These are phyloP conservation scores for Myotis daubentonii DNA, from an alignment of 2,797 vertebrate genomes.

Conservation along the genomic window DNA sequence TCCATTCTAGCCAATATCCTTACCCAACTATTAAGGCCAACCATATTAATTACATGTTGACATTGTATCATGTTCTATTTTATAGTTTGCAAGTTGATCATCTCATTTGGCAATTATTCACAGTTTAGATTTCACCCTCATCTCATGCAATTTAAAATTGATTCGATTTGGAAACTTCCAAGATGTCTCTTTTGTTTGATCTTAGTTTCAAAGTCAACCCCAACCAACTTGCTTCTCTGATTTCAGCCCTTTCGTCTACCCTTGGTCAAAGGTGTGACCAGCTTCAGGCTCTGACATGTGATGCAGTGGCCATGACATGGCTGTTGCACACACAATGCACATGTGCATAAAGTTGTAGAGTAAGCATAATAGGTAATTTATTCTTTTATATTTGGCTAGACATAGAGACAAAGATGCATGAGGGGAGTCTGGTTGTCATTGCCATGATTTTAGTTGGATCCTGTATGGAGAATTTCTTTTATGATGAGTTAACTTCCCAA, in stretches of 20 bases:
- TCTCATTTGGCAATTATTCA: background rate
- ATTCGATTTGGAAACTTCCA: background rate
- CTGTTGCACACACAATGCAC: rapidly evolving
- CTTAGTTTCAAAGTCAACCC: constrained; percentile 36
- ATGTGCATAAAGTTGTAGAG: background rate
- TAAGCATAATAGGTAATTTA: no score
- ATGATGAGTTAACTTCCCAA: background rate
- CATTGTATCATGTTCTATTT: background rate
- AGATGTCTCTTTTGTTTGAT: constrained; percentile 36
- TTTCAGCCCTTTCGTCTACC: background rate
- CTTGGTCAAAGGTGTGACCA: background rate
- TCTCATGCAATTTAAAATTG: background rate
- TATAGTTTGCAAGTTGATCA: background rate
- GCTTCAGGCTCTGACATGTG: background rate
- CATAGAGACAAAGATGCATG: background rate
- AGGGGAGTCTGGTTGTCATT: background rate
- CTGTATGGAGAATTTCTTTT: background rate
- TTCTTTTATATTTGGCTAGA: background rate
- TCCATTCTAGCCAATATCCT: background rate
- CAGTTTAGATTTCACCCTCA: background rate
- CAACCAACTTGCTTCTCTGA: background rate
- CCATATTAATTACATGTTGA: background rate
- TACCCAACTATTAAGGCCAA: background rate
- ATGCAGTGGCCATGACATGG: rapidly evolving
- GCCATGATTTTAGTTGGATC: rapidly evolving